These are phyloP conservation scores for Stenchaetothrips biformis DNA, from an alignment of 2,888 invertebrate genomes.

Conservation along the genomic window DNA sequence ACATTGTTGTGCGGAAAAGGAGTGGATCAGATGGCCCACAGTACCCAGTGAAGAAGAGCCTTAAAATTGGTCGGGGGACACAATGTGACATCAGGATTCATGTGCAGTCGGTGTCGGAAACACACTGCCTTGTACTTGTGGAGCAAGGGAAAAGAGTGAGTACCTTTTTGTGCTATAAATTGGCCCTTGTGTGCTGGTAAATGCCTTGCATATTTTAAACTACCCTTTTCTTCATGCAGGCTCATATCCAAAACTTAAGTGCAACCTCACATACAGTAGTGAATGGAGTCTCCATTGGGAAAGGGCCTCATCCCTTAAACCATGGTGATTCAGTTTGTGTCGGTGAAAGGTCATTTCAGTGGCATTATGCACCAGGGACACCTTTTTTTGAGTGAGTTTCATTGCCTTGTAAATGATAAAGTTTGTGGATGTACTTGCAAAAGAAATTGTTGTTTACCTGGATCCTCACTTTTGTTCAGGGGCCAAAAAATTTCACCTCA, in stretches of 20 bases:
- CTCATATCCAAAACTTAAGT: not conserved
- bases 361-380: not conserved
- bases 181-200: not conserved
- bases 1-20: not conserved
- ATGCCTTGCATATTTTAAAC: not conserved
- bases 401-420: not conserved
- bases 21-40: not conserved
- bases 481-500: not conserved
- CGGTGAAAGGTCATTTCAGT: not conserved
- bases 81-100: not conserved
- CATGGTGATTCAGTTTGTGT: not conserved
- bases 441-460: not conserved
- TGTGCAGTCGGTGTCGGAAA: not conserved
- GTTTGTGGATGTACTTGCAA: not conserved
- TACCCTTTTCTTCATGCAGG: not conserved
- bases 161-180: not conserved
- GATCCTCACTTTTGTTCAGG: not conserved
- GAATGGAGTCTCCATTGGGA: not conserved
- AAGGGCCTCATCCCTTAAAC: not conserved
- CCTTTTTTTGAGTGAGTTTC: not conserved
- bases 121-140: not conserved
- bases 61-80: constrained; percentile 1
- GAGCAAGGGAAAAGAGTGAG: not conserved
- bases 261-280: not conserved
- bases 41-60: not conserved